phyloP scores from a whole-genome alignment of 2,113 vertebrate species.

The Neomonachus schauinslandi region DNA sequence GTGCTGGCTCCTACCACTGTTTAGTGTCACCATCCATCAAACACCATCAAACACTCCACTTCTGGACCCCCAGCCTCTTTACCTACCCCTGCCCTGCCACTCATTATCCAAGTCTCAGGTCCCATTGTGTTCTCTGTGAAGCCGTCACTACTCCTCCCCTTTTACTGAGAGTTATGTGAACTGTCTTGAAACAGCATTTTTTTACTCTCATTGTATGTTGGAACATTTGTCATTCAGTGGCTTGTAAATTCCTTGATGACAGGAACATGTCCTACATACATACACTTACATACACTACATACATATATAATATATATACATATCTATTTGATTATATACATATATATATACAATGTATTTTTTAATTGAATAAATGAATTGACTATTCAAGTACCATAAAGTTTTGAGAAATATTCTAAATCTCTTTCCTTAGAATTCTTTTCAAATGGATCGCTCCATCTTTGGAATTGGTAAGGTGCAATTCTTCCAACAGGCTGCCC shows the following conservation, averaged over 20 bases:
- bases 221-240: neutral
- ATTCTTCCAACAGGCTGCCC: neutral
- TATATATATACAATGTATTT: neutral
- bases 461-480: neutral
- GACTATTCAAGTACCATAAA: neutral
- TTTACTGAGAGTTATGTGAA: neutral
- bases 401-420: neutral
- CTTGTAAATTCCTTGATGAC: neutral
- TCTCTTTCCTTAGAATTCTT: slow-evolving; percentile 17
- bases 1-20: neutral
- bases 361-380: neutral
- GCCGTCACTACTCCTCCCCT: neutral
- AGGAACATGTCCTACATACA: neutral
- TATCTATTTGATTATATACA: neutral
- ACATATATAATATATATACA: neutral
- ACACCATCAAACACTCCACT: neutral
- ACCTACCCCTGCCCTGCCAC: neutral
- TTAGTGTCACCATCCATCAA: neutral
- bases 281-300: neutral
- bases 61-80: neutral
- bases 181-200: neutral
- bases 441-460: neutral
- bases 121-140: neutral
- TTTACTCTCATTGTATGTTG: neutral
- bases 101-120: neutral